Percentiles rank a stretch among this genome's conserved stretches.
These are phyloP conservation scores for Ctenodactylus gundi DNA, from an alignment of 2,113 vertebrate genomes.

Conservation along the genomic window DNA sequence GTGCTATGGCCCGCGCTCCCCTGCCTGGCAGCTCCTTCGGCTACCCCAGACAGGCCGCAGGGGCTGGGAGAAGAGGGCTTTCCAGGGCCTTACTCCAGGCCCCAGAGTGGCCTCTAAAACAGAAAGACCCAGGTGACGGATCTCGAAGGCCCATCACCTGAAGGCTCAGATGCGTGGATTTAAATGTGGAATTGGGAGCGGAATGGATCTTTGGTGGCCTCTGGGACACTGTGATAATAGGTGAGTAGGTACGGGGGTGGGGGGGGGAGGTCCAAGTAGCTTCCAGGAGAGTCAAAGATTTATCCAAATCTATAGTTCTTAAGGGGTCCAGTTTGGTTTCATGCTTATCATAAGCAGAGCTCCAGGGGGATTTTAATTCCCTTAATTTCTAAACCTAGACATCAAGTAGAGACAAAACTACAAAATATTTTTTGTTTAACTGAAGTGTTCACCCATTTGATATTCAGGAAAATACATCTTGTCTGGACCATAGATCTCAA, in stretches of 20 bases:
- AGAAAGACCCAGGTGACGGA: too few species aligned
- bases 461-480: background rate
- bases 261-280: background rate
- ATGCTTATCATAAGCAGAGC: background rate
- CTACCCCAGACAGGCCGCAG: constrained; percentile 83
- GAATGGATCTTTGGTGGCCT: background rate
- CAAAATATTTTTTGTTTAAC: background rate
- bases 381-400: background rate
- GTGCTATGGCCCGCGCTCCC: constrained; percentile 87
- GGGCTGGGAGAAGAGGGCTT: constrained; percentile 75
- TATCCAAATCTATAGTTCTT: background rate
- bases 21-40: constrained; percentile 92
- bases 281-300: background rate
- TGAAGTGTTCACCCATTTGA: background rate
- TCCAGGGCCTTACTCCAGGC: background rate
- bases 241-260: background rate
- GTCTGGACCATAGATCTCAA: background rate
- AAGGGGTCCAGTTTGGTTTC: background rate
- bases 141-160: too few species aligned
- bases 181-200: background rate
- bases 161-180: too few species aligned
- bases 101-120: constrained; percentile 84
- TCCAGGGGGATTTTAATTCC: background rate
- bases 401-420: background rate
- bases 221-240: too few species aligned